Conservation (phyloP, 2,113 vertebrate genomes). For the Urocitellus parryii region DNA sequence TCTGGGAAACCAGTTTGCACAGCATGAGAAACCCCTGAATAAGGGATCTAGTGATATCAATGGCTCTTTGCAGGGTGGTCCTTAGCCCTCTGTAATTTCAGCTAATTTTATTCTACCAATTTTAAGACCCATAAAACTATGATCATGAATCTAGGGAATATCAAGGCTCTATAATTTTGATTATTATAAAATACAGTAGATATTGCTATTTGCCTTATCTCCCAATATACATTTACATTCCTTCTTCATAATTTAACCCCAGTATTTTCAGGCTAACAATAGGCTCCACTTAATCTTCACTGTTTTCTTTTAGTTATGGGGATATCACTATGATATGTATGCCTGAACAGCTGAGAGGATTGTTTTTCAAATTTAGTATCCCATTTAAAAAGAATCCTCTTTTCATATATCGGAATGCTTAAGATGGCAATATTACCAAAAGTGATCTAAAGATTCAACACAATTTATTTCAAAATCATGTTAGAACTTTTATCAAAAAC, state of each 20-base stretch:
- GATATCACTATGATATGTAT: background rate
- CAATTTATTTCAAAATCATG: background rate
- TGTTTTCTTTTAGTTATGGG: background rate
- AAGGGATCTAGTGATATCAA: background rate
- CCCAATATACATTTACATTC: background rate
- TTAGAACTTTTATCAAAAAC: background rate
- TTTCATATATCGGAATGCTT: background rate
- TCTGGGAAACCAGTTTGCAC: background rate
- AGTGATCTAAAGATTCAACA: background rate
- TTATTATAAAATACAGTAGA: background rate
- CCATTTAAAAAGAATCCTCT: background rate
- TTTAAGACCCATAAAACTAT: background rate
- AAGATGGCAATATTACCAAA: background rate
- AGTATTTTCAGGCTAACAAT: background rate
- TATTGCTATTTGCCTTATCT: background rate
- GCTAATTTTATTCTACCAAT: background rate
- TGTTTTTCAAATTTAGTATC: background rate
- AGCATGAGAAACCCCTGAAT: accelerated
- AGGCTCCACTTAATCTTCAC: background rate
- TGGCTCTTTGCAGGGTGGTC: background rate
- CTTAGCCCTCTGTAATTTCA: constrained; percentile 1
- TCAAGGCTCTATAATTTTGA: background rate
- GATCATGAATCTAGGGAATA: background rate
- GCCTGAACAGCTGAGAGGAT: background rate
- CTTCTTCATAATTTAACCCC: background rate